A percentile compares a stretch with the other conserved stretches of the same genome.
These are phyloP conservation scores for Anthophora plumipes DNA, from an alignment of 2,888 invertebrate species.

Conservation along the genomic window DNA sequence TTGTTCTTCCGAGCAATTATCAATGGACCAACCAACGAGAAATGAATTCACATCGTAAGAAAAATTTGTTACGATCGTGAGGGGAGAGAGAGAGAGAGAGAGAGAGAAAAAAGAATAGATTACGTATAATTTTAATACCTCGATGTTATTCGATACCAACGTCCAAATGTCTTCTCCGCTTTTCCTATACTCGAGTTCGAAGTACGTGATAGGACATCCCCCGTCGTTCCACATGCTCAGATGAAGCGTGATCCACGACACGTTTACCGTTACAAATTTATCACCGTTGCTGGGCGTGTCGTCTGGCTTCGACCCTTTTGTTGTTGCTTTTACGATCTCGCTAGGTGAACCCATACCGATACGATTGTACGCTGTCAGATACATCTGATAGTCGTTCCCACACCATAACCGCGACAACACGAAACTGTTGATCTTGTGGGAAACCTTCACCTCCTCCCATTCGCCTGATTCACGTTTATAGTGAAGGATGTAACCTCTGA, in stretches of 20 bases:
- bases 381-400: slow-evolving; percentile 94
- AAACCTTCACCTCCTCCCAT: slow-evolving; percentile 95
- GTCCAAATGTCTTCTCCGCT: slow-evolving; percentile 89
- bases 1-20: background rate
- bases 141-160: slow-evolving; percentile 92
- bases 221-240: slow-evolving; percentile 95
- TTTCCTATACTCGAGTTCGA: slow-evolving; percentile 90
- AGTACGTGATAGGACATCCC: slow-evolving; percentile 94
- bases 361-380: slow-evolving; percentile 95
- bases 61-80: too few species aligned
- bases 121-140: slow-evolving; percentile 78
- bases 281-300: slow-evolving; percentile 81
- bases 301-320: slow-evolving; percentile 82
- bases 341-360: slow-evolving; percentile 95
- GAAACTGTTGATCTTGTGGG: slow-evolving; percentile 92
- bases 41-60: background rate
- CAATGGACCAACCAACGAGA: background rate
- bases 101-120: background rate
- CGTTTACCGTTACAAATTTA: slow-evolving; percentile 89
- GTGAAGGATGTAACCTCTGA: slow-evolving; percentile 93
- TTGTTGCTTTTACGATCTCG: slow-evolving; percentile 92
- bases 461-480: slow-evolving; percentile 96
- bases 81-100: too few species aligned
- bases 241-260: slow-evolving; percentile 94
- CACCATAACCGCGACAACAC: slow-evolving; percentile 94